Evolutionary conservation across 2,113 vertebrate genomes (phyloP), one percentile per base, ranked within the genome.

Genomic region (Tiliqua scincoides): DNA sequence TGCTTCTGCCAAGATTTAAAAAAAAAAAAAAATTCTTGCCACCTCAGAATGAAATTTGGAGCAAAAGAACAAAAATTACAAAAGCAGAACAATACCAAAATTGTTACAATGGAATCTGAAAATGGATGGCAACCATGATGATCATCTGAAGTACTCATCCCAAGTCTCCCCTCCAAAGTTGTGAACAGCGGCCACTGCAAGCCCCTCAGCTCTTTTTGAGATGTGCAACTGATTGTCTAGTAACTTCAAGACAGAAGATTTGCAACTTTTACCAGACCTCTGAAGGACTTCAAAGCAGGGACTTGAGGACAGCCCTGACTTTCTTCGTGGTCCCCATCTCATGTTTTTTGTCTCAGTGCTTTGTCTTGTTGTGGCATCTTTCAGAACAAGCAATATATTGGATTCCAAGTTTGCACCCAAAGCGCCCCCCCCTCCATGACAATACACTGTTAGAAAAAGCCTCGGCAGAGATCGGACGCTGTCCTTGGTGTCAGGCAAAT

Each of bases 381-480:
- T 1, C 14, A 17, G 0, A 65, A 57, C 18, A 1, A 83, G 85
- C 77, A 12, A 23, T 0, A 1, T 0, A 1, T 40, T 0, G 11
- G 7, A 17, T 6, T 15, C 65, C 10, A 40, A 20, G 85, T 70
- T 65, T 2, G 1, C 1, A 68, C 67, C 23, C 17, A n/a, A 0
- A 27, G 63, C 0, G 0, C 3, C 0, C 61, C 11, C n/a, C 0
- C 0, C 0, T 0, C 72, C 62, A 0, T 14, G 0, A 0, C 0
- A 6, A 71, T 54, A 59, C 1, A 8, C 0, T 0, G 27, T 52
- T 75, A 15, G 59, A 75, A 74, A 54, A 17, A 17, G 48, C 43
- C 63, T 67, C 48, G 37, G 20, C 20, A 23, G 37, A 75, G 4
- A 52, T 27, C 12, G 7, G 7, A 37, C 61, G 32, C 15, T 25